These are phyloP conservation scores for Antitype chi DNA, from an alignment of 2,888 invertebrate genomes.

Conservation along the genomic window DNA sequence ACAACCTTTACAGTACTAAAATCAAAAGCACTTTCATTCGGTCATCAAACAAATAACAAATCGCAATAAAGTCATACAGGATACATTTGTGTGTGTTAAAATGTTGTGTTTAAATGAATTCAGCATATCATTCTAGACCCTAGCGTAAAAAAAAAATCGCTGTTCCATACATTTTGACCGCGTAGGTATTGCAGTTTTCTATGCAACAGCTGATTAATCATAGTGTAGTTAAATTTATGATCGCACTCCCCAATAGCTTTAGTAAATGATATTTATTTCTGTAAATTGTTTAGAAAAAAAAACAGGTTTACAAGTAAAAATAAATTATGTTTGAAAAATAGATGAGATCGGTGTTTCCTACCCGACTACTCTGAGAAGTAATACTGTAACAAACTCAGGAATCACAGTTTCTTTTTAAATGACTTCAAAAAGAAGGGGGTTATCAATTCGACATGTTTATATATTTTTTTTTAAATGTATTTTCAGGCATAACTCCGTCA, in stretches of 20 bases:
- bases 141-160: too few relatives aligned
- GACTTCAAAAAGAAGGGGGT: too few relatives aligned
- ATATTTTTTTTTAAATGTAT: too few relatives aligned
- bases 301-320: background rate
- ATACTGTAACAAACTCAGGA: background rate
- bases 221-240: slow-evolving; percentile 47
- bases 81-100: too few relatives aligned
- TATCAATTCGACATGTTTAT: too few relatives aligned
- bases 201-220: too few relatives aligned
- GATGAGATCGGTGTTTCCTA: background rate
- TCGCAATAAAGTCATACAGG: background rate
- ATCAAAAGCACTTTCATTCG: slow-evolving; percentile 10
- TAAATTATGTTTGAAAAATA: background rate
- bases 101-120: too few relatives aligned
- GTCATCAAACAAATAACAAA: slow-evolving; percentile 9
- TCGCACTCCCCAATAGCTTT: background rate
- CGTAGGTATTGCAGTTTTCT: too few relatives aligned
- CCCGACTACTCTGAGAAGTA: background rate
- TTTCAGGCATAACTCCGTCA: too few relatives aligned
- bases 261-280: background rate
- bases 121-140: too few relatives aligned
- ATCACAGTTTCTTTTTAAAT: background rate
- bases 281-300: background rate
- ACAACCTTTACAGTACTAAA: too few relatives aligned
- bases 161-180: too few relatives aligned